Base-by-base conservation (phyloP, 2,797 vertebrate genomes). In the Chrosomus eos region DNA sequence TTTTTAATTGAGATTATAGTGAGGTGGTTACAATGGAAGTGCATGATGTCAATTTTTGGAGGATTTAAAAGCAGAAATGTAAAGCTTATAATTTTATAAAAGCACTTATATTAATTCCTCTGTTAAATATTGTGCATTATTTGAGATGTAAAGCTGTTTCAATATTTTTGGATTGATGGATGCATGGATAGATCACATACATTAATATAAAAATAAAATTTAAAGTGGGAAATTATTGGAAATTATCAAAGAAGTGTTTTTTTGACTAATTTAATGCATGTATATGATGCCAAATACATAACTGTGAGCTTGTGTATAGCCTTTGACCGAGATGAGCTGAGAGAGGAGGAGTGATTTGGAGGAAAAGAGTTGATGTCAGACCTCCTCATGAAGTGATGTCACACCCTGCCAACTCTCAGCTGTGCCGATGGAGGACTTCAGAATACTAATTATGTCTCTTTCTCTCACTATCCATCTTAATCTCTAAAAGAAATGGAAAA, bases 401-500 rank as follows among this genome's bases (percentile, higher is more conserved):
- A 1, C 21, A 64, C 40, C 3, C 71, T 82, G 81, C 58, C 71
- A 82, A 74, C 81, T 74, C 55, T 51, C 43, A 51, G 36, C 43
- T 75, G 58, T 75, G 81, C 40, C 31, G 3, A 26, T 64, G 28
- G 14, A 53, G 73, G 31, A 48, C 60, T 67, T 55, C 23, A 74
- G 77, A 83, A 77, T 83, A 66, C 75, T 43, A 78, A 19, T 75
- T 48, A 45, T 43, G 16, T 53, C 76, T 68, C 23, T 75, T 38
- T 79, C 73, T 68, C 72, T 66, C 79, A 83, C 70, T 82, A 81
- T 80, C 64, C 33, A 13, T 71, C 72, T 62, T 53, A 33, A 80
- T 78, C 43, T 84, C 84, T 60, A 66, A 87, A 85, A 75, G 51
- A 62, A 82, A 45, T 85, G 82, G 73, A 75, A 79, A 64, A 66